Evolutionary conservation across 2,888 invertebrate species (phyloP).

Genomic region (Oxyteleia sp.): DNA sequence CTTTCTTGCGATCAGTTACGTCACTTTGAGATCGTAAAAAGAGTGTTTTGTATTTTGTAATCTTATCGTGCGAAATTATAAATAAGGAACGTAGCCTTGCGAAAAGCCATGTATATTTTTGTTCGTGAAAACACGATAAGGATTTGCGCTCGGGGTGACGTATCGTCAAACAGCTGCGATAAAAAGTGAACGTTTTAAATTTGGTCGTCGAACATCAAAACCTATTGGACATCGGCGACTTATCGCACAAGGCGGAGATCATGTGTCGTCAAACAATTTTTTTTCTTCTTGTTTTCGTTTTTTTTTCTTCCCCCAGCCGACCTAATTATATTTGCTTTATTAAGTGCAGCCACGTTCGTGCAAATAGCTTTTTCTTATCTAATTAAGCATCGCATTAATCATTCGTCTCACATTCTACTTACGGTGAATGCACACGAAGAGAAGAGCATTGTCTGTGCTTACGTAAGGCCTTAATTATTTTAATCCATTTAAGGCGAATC

Average conservation of each 20-base stretch:
- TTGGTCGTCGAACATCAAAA: conserved; percentile 84
- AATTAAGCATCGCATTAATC: conserved; percentile 84
- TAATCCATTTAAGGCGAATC: conserved; percentile 39
- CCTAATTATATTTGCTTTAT: conserved; percentile 86
- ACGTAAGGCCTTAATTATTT: no score
- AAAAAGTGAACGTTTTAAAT: conserved; percentile 83
- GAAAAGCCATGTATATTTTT: conserved; percentile 5
- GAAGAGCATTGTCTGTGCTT: conserved; percentile 56
- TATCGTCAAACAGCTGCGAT: conserved; percentile 28
- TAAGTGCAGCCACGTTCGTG: conserved; percentile 82
- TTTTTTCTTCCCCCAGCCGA: conserved; percentile 78
- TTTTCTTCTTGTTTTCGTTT: no score
- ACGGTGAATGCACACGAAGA: conserved; percentile 38
- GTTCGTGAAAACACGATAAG: conserved; percentile 11
- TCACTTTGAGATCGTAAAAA: no score
- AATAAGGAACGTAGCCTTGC: conserved; percentile 9
- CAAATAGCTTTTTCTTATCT: conserved; percentile 79
- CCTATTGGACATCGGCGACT: conserved; percentile 79
- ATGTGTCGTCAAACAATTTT: conserved; percentile 87
- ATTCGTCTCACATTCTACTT: conserved; percentile 71
- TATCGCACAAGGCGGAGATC: conserved; percentile 83
- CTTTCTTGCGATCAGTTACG: no score
- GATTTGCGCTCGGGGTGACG: neutral
- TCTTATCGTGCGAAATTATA: conserved; percentile 14
- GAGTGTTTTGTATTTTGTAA: neutral